A percentile compares a stretch with the other conserved stretches of the same genome.
phyloP scores from a whole-genome alignment of 1,140 invertebrate species.

The Pogonus chalceus region DNA sequence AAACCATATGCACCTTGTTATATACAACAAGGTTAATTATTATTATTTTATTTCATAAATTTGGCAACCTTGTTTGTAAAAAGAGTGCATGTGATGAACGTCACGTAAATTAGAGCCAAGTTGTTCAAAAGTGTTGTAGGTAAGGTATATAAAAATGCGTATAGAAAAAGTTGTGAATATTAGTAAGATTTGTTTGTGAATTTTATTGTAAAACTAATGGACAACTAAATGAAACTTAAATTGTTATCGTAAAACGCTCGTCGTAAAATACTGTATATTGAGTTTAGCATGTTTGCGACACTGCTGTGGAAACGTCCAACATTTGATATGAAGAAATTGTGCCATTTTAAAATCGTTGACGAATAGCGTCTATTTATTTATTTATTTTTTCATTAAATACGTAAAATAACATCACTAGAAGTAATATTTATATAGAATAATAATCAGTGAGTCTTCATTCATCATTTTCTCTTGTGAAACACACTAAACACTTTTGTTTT shows the following conservation, averaged over 20 bases:
- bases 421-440: too few relatives aligned
- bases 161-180: not conserved
- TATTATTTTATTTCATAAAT: too few relatives aligned
- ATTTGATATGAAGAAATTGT: constrained; percentile 30
- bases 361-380: constrained; percentile 12
- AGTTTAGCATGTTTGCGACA: not conserved
- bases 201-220: not conserved
- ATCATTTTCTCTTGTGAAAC: not conserved
- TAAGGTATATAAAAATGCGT: not conserved
- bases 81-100: too few relatives aligned
- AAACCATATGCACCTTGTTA: too few relatives aligned
- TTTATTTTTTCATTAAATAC: constrained; percentile 8
- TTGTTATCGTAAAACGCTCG: too few relatives aligned
- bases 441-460: not conserved
- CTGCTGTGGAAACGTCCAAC: not conserved
- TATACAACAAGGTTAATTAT: too few relatives aligned
- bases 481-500: not conserved
- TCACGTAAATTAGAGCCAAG: too few relatives aligned
- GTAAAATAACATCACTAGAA: constrained; percentile 8
- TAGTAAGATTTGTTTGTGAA: not conserved
- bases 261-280: too few relatives aligned
- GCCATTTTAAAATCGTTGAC: constrained; percentile 25
- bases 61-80: too few relatives aligned
- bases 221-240: too few relatives aligned
- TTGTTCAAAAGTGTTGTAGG: not conserved